Evolutionary conservation across 92 coral and sea anemone species (phyloP).

Genomic region (Parazoanthus swiftii): DNA sequence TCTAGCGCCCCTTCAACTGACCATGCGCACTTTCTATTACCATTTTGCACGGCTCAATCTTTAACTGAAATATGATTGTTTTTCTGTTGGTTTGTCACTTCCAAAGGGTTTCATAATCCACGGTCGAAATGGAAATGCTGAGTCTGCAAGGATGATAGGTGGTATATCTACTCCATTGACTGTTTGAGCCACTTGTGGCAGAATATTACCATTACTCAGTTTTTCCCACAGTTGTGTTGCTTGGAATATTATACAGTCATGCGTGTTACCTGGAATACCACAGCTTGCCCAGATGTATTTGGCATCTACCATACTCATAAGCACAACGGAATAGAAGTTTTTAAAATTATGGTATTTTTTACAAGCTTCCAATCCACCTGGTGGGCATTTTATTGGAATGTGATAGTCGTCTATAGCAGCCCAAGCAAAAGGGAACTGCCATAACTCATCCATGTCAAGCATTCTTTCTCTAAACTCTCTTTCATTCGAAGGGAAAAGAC

Average conservation of each 20-base stretch:
- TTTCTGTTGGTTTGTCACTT: too few relatives aligned
- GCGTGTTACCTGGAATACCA: slow-evolving; percentile 32
- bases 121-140: too few relatives aligned
- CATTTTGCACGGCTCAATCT: too few relatives aligned
- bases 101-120: too few relatives aligned
- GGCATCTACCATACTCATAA: slow-evolving; percentile 51
- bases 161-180: too few relatives aligned
- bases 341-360: slow-evolving; percentile 52
- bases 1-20: too few relatives aligned
- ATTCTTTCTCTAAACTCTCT: slow-evolving; percentile 5
- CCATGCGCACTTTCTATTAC: too few relatives aligned
- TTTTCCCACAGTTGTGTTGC: neutral
- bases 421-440: neutral
- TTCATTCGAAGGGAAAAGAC: slow-evolving; percentile 18
- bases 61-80: too few relatives aligned
- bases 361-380: slow-evolving; percentile 38
- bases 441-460: too few relatives aligned
- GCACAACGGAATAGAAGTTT: slow-evolving; percentile 47
- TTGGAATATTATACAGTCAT: slow-evolving; percentile 6
- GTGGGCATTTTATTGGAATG: too few relatives aligned
- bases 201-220: neutral
- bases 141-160: too few relatives aligned
- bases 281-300: slow-evolving; percentile 42
- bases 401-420: slow-evolving; percentile 13
- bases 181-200: too few relatives aligned